Evolutionary conservation across 2,888 invertebrate species (phyloP).

Genomic region (Nineta flava): DNA sequence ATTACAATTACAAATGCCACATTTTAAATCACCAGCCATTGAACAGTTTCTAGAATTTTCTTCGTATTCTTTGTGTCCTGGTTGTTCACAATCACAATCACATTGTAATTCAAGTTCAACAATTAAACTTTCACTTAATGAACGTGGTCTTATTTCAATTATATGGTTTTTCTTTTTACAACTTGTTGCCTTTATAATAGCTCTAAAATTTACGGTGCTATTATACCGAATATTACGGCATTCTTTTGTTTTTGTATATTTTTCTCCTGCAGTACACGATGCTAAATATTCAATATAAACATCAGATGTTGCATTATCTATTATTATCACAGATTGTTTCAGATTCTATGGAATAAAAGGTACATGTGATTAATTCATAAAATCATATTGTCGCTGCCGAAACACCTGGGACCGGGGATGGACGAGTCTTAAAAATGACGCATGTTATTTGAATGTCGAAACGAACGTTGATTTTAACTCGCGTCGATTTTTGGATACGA

Average conservation of each 20-base stretch:
- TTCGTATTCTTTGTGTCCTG: conserved; percentile 22
- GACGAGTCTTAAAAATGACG: too few relatives aligned
- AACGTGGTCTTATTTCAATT: conserved; percentile 53
- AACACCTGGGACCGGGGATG: too few relatives aligned
- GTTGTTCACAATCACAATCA: conserved; percentile 54
- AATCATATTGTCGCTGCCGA: too few relatives aligned
- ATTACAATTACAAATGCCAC: conserved; percentile 44
- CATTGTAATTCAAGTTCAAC: conserved; percentile 54
- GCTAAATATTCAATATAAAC: conserved; percentile 42
- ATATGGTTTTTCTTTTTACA: conserved; percentile 28
- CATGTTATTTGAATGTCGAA: too few relatives aligned
- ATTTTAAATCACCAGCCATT: conserved; percentile 33
- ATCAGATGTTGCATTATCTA: conserved; percentile 24
- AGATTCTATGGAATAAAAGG: too few relatives aligned
- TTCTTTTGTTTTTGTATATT: conserved; percentile 32
- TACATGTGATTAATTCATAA: too few relatives aligned
- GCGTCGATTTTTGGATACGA: too few relatives aligned
- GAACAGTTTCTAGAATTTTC: conserved; percentile 27
- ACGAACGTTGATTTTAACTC: too few relatives aligned
- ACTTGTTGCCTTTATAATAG: conserved; percentile 32
- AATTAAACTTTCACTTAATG: conserved; percentile 48
- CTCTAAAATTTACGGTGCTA: conserved; percentile 35
- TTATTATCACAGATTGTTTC: conserved; percentile 23
- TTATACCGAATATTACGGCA: conserved; percentile 46
- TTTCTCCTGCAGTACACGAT: conserved; percentile 19